Percentiles rank a stretch among this genome's conserved stretches.
Conservation (phyloP, 2,888 invertebrate genomes). For the Mactromeris polynyma region DNA sequence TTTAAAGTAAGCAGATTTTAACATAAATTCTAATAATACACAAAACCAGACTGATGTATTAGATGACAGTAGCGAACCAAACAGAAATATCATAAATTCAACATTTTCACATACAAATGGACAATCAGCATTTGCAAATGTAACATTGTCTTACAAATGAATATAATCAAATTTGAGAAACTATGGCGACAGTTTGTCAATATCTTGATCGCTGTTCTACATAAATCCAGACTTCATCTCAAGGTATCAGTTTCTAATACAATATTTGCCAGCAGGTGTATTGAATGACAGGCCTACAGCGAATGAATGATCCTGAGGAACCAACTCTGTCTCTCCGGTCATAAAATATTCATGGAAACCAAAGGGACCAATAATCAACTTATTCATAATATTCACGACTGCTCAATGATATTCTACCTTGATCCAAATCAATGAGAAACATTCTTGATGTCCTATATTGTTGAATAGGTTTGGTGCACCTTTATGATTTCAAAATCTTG, state of each 20-base stretch:
- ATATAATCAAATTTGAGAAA: not conserved
- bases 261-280: not conserved
- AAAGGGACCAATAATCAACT: not conserved
- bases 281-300: not conserved
- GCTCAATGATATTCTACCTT: not conserved
- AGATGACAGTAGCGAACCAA: not conserved
- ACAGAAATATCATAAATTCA: not conserved
- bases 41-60: not conserved
- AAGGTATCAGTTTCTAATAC: not conserved
- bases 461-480: not conserved
- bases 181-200: not conserved
- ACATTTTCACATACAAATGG: not conserved
- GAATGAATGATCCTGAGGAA: not conserved
- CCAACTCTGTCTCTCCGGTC: not conserved
- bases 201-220: not conserved
- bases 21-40: not conserved
- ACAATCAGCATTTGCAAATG: not conserved
- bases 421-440: not conserved
- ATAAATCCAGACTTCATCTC: too few relatives aligned
- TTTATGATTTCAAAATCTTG: not conserved
- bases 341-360: constrained; percentile 2
- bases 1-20: not conserved
- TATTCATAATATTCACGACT: not conserved
- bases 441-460: not conserved
- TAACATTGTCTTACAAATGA: not conserved